Percentiles rank a stretch among this genome's conserved stretches.
These are phyloP conservation scores for Eulacestoma nigropectus DNA, from an alignment of 2,113 vertebrate genomes.

Conservation along the genomic window DNA sequence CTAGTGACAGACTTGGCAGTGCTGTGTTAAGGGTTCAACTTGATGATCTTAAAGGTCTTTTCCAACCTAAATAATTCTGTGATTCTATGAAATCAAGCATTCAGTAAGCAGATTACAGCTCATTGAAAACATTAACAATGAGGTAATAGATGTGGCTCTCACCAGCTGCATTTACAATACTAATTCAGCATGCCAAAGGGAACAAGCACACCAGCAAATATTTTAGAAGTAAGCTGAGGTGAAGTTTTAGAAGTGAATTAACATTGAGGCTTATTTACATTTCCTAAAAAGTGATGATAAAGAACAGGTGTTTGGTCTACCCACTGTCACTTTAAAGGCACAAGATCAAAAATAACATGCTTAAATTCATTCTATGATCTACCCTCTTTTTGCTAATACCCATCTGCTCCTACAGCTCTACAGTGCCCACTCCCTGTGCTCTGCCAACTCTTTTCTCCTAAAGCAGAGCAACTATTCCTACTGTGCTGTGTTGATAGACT, in stretches of 20 bases:
- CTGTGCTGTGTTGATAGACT: background rate
- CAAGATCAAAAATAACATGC: constrained; percentile 18
- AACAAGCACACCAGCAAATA: background rate
- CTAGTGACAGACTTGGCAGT: background rate
- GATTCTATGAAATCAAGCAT: background rate
- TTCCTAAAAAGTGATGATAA: constrained; percentile 40
- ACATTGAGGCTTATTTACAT: constrained; percentile 30
- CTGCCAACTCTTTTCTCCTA: constrained; percentile 21
- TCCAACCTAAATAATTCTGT: background rate
- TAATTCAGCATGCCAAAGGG: background rate
- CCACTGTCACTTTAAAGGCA: constrained; percentile 34
- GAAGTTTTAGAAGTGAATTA: background rate
- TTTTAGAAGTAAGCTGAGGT: background rate
- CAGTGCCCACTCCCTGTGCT: constrained; percentile 4
- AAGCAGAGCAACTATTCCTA: background rate
- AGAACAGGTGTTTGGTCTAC: constrained; percentile 33
- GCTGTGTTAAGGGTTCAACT: background rate
- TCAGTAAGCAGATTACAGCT: background rate
- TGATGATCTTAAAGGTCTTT: background rate
- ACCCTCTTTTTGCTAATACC: background rate
- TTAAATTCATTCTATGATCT: background rate
- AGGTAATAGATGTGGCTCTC: background rate
- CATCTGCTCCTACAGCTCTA: constrained; percentile 47
- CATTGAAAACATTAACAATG: background rate
- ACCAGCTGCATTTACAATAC: background rate